Evolutionary conservation across 2,113 vertebrate genomes (phyloP), one percentile per base, ranked within the genome.

Genomic region (Connochaetes taurinus): DNA sequence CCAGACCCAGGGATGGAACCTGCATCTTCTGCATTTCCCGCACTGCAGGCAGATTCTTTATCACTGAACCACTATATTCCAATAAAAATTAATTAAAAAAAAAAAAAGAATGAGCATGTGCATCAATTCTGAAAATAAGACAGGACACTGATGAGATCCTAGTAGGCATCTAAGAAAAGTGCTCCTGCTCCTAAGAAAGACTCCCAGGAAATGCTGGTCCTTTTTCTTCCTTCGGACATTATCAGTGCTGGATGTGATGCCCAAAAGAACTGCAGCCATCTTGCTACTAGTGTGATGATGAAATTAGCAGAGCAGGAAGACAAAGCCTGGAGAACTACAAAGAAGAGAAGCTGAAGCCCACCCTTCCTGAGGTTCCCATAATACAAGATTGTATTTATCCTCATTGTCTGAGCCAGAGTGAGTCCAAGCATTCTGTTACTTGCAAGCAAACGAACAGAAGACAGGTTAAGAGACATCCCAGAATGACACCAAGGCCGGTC

Each of bases 121-220:
- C 88, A 21, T 94, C 57, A 45, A 3, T 47, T 95, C 45, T 85
- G 89, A 97, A 76, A 93, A 87, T 53, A 33, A 83, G 74, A 96
- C 15, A 33, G 36, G 55, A 55, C 29, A 52, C 23, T 55, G 13
- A 40, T 50, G 23, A 86, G 40, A 89, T 23, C 53, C 27, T n/a
- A 67, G 7, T 52, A 58, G 9, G 33, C n/a, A 87, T 45, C 45
- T 96, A 27, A 89, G 55, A 78, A 95, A 78, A 45, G 45, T 15
- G 76, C 55, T 53, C 19, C 36, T 47, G n/a, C 27, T 78, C 31
- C 47, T 93, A 84, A 94, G 85, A 95, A 53, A 84, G 64, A 94
- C 82, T 91, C 27, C 47, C n/a, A 82, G 40, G 58, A 60, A 83
- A 71, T 14, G 33, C 36, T n/a, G 43, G 53, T 40, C 29, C 67